Percentiles rank a stretch among this genome's conserved stretches.
These are phyloP conservation scores for Penaeus vannamei DNA, from an alignment of 1,140 invertebrate species.

Conservation along the genomic window DNA sequence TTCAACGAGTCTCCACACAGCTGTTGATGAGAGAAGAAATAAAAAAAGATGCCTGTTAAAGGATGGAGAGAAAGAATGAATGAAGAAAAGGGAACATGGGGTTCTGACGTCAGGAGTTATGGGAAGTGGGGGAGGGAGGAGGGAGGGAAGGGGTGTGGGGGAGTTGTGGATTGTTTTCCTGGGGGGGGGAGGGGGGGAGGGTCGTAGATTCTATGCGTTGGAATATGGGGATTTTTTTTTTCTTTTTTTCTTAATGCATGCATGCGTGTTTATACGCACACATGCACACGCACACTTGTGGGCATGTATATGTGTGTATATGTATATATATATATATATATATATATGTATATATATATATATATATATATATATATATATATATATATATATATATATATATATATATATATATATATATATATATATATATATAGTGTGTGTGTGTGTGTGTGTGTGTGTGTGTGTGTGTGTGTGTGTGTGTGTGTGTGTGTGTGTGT, in stretches of 20 bases:
- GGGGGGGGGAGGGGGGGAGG: background rate
- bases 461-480: background rate
- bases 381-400: slow-evolving; percentile 1
- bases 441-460: background rate
- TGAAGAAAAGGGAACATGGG: no score
- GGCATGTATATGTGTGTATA: no score
- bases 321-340: no score
- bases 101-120: background rate
- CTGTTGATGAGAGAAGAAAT: no score
- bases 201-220: no score
- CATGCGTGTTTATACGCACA: background rate
- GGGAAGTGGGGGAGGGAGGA: background rate
- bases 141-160: background rate
- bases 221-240: no score
- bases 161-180: background rate
- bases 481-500: background rate
- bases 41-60: no score
- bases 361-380: background rate
- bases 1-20: no score
- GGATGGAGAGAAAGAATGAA: no score
- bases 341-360: background rate
- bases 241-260: no score
- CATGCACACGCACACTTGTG: background rate
- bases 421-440: background rate
- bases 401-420: slow-evolving; percentile 12